Conservation (phyloP, 2,113 vertebrate species). For the Nipponia nippon region DNA sequence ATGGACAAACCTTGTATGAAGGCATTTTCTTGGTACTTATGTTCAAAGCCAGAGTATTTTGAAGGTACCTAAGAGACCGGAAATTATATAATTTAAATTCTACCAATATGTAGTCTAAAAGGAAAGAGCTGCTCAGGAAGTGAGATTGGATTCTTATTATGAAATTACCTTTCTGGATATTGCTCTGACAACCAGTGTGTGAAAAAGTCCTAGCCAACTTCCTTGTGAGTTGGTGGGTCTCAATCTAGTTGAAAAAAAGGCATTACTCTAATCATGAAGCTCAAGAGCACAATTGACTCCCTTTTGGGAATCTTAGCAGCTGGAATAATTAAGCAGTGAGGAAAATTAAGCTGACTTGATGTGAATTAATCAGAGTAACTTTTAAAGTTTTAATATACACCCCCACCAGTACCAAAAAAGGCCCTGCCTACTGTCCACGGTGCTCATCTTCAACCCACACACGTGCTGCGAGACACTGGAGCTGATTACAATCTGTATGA, state of each 20-base stretch:
- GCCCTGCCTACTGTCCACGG: slow-evolving; percentile 5
- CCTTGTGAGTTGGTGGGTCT: neutral
- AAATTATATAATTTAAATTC: neutral
- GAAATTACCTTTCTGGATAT: neutral
- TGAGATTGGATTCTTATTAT: neutral
- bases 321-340: neutral
- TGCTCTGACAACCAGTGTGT: neutral
- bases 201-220: neutral
- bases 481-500: slow-evolving; percentile 55
- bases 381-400: slow-evolving; percentile 32
- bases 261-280: neutral
- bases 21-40: neutral
- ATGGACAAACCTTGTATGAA: neutral
- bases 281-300: neutral
- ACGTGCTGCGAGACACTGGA: neutral
- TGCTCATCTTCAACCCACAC: slow-evolving; percentile 46
- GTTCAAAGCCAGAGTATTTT: neutral
- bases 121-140: neutral
- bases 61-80: neutral
- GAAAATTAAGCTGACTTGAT: slow-evolving; percentile 27
- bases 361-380: slow-evolving; percentile 47
- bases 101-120: neutral
- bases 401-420: slow-evolving; percentile 38
- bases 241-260: neutral
- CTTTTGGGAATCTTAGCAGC: slow-evolving; percentile 10